Evolutionary conservation across 2,888 invertebrate species (phyloP).

Genomic region (Eilema griseolum): DNA sequence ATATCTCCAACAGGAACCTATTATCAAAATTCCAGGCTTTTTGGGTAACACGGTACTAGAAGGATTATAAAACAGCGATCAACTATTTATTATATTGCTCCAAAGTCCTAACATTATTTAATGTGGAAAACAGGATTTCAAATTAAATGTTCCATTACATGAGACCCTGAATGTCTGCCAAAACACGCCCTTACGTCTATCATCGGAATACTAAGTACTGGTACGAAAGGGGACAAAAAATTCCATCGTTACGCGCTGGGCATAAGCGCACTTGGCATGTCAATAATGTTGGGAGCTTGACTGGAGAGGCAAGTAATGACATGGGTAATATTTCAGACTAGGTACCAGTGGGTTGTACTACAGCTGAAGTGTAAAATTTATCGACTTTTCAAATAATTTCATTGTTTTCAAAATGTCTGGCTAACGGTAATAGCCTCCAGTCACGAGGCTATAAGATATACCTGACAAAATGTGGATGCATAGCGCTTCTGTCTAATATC

Average conservation of each 20-base stretch:
- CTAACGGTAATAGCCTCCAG: neutral
- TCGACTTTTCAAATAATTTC: neutral
- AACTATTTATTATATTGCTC: slow-evolving; percentile 1
- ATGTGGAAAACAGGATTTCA: neutral
- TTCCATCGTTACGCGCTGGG: slow-evolving; percentile 20
- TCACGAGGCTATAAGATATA: neutral
- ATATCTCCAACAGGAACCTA: too few species aligned
- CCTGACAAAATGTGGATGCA: neutral
- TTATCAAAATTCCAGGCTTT: too few species aligned
- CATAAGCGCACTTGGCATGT: slow-evolving; percentile 34
- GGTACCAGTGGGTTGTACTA: too few species aligned
- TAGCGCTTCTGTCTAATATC: too few species aligned
- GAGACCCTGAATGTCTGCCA: slow-evolving; percentile 25
- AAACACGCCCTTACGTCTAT: slow-evolving; percentile 33
- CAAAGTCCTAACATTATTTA: neutral
- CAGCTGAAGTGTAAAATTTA: neutral
- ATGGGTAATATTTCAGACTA: neutral
- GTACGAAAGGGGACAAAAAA: slow-evolving; percentile 35
- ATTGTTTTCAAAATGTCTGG: neutral
- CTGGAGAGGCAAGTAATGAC: slow-evolving; percentile 1
- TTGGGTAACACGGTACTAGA: neutral
- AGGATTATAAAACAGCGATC: neutral
- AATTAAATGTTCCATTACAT: slow-evolving; percentile 10
- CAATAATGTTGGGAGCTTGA: slow-evolving; percentile 30
- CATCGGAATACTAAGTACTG: slow-evolving; percentile 40